phyloP scores from a whole-genome alignment of 2,797 vertebrate genomes.

The Rhadinocentrus ornatus region DNA sequence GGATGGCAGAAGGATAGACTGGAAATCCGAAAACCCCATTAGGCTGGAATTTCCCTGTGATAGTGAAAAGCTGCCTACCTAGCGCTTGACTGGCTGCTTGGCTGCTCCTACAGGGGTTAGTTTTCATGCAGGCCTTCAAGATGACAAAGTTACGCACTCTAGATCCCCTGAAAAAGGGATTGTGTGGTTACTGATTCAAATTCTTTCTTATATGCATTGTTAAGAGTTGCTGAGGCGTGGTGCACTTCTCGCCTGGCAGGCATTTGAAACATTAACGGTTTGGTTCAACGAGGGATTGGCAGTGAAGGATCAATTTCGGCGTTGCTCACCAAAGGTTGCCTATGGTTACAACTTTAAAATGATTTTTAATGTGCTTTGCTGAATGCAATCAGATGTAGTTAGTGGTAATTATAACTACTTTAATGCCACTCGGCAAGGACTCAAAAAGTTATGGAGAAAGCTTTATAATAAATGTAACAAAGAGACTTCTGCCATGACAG shows the following conservation, averaged over 20 bases:
- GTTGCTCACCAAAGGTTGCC: slow-evolving; percentile 29
- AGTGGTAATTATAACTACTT: slow-evolving; percentile 13
- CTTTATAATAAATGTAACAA: slow-evolving; percentile 10
- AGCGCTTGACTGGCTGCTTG: slow-evolving; percentile 70
- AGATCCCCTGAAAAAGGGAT: slow-evolving; percentile 68
- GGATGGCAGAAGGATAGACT: slow-evolving; percentile 52
- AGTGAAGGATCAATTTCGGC: neutral
- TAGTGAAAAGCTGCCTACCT: slow-evolving; percentile 70
- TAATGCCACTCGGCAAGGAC: slow-evolving; percentile 7
- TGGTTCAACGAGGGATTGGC: slow-evolving; percentile 25
- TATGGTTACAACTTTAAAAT: slow-evolving; percentile 22
- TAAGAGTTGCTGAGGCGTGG: slow-evolving; percentile 64
- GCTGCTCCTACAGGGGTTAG: slow-evolving; percentile 72
- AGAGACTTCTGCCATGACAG: neutral
- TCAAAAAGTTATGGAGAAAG: slow-evolving; percentile 38
- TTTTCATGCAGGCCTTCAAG: slow-evolving; percentile 79
- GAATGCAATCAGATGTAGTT: slow-evolving; percentile 17
- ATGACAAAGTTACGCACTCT: slow-evolving; percentile 81
- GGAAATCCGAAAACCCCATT: slow-evolving; percentile 75
- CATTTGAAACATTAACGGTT: slow-evolving; percentile 53
- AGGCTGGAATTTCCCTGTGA: slow-evolving; percentile 78
- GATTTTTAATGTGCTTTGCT: slow-evolving; percentile 20
- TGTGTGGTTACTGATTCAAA: slow-evolving; percentile 72
- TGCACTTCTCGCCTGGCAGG: slow-evolving; percentile 57
- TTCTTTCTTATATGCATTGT: slow-evolving; percentile 78